Evolutionary conservation across 2,888 invertebrate species (phyloP).

Genomic region (Amphiduros pacificus): DNA sequence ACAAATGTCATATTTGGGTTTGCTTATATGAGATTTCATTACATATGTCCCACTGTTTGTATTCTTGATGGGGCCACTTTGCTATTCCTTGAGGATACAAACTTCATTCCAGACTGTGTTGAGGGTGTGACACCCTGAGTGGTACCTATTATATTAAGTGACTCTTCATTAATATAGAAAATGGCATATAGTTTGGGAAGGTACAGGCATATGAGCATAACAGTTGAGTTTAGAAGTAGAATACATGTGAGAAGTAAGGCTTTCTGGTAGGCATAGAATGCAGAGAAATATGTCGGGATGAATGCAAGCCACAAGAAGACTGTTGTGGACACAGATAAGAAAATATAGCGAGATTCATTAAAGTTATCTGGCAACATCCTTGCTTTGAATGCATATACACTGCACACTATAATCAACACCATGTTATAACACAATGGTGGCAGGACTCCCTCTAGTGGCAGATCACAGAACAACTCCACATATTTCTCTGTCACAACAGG

Average conservation of each 20-base stretch:
- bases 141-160: background rate
- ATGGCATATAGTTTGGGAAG: constrained; percentile 67
- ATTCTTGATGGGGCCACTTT: too few species aligned
- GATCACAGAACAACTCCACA: constrained; percentile 40
- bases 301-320: constrained; percentile 24
- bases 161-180: constrained; percentile 60
- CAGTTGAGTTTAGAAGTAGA: constrained; percentile 39
- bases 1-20: too few species aligned
- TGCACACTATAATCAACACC: constrained; percentile 34
- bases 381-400: constrained; percentile 22
- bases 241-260: constrained; percentile 30
- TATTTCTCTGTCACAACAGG: constrained; percentile 36
- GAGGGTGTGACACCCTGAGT: too few species aligned
- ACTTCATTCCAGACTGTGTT: too few species aligned
- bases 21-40: too few species aligned
- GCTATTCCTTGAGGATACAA: too few species aligned
- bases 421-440: constrained; percentile 41
- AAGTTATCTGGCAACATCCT: constrained; percentile 24
- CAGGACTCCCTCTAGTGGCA: constrained; percentile 36
- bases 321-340: constrained; percentile 20
- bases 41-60: too few species aligned
- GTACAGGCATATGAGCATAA: constrained; percentile 41
- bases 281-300: constrained; percentile 24
- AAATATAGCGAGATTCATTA: constrained; percentile 25
- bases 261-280: constrained; percentile 22